Conservation (phyloP, 37 sponge, comb jelly and placozoan genomes). For the Oopsacas minuta region DNA sequence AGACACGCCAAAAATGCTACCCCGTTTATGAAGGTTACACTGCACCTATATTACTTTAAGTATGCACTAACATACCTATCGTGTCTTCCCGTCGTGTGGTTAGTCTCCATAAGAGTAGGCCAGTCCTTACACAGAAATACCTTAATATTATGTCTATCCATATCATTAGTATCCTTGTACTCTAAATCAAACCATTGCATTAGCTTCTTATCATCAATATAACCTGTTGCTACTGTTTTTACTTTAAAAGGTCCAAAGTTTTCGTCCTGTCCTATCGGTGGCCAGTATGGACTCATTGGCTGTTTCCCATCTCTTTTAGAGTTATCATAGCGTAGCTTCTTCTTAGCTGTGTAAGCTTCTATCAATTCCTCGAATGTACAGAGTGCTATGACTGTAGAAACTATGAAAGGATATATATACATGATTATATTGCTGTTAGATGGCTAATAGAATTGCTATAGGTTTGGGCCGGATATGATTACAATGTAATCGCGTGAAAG, state of each 20-base stretch:
- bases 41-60: background rate
- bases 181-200: background rate
- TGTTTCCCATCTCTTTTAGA: background rate
- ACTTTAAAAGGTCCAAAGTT: background rate
- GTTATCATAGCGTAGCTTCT: background rate
- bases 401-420: no score
- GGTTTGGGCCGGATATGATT: no score
- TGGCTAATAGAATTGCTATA: no score
- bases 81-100: background rate
- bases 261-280: background rate
- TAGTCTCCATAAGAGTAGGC: conserved; percentile 8
- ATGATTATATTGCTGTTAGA: no score
- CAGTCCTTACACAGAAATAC: conserved; percentile 7
- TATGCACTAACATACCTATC: background rate
- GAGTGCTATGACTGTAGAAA: background rate
- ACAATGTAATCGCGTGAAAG: no score
- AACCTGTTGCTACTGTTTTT: background rate
- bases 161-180: background rate
- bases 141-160: background rate
- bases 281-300: background rate
- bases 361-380: background rate
- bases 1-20: no score
- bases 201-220: background rate
- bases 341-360: background rate
- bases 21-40: background rate